These are phyloP conservation scores for Bolborhynchus lineola DNA, from an alignment of 2,113 vertebrate genomes.

Conservation along the genomic window DNA sequence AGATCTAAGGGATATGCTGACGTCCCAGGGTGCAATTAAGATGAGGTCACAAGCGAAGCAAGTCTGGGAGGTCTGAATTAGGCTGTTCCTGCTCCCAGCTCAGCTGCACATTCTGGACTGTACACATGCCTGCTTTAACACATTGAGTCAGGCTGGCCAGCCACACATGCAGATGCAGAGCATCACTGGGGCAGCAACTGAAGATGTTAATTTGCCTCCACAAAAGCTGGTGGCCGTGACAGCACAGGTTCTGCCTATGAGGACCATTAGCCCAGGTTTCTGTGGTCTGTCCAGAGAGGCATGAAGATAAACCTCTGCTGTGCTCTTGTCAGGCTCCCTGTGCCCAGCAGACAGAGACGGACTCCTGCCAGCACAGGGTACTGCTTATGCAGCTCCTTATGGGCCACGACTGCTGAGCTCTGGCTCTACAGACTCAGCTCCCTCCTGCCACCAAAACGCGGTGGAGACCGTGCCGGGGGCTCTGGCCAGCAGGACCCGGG, in stretches of 20 bases:
- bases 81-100: not conserved
- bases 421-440: not conserved
- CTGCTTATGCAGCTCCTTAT: not conserved
- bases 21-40: not conserved
- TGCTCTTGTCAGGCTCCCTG: not conserved
- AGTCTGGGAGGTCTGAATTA: not conserved
- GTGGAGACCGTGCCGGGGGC: not conserved
- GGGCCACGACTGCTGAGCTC: not conserved
- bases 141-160: not conserved
- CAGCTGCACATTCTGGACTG: not conserved
- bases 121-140: not conserved
- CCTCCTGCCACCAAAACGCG: not conserved
- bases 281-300: not conserved
- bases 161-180: rapidly evolving
- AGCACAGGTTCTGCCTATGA: not conserved
- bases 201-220: not conserved
- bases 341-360: not conserved
- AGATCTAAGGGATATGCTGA: not conserved
- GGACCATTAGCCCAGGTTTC: not conserved
- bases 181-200: not conserved
- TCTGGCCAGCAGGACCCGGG: not conserved
- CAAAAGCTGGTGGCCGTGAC: not conserved
- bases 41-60: not conserved
- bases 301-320: not conserved
- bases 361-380: rapidly evolving